Conservation (phyloP, 2,113 vertebrate genomes). For the Orthonyx spaldingii region DNA sequence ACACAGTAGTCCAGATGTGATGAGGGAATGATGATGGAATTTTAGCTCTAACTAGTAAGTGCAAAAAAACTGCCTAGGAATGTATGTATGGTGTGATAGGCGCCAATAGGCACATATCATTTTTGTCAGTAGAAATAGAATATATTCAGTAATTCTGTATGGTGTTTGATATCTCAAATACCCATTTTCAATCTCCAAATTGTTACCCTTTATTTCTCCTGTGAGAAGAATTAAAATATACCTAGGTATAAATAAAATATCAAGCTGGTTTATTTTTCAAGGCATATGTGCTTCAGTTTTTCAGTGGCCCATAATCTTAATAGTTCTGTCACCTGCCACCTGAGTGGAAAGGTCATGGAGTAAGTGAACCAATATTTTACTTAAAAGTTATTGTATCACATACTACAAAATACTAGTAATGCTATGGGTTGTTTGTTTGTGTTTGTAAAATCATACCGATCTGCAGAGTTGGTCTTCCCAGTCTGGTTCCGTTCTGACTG, state of each 20-base stretch:
- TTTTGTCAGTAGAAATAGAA: not conserved
- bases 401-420: not conserved
- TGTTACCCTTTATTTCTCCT: not conserved
- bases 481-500: not conserved
- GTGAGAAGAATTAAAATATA: not conserved
- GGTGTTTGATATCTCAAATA: not conserved
- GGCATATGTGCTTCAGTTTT: not conserved
- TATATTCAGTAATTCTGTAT: not conserved
- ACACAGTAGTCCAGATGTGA: not conserved
- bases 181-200: not conserved
- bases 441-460: not conserved
- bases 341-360: not conserved
- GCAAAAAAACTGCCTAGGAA: not conserved
- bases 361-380: not conserved
- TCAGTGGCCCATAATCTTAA: not conserved
- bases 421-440: not conserved
- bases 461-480: not conserved
- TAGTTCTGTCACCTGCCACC: not conserved
- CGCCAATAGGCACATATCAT: not conserved
- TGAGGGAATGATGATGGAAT: not conserved
- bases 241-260: not conserved
- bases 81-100: too few species aligned
- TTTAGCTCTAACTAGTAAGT: not conserved
- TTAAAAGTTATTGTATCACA: not conserved
- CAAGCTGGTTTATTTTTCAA: not conserved